Conservation (phyloP, 2,113 vertebrate genomes). For the Conger conger region DNA sequence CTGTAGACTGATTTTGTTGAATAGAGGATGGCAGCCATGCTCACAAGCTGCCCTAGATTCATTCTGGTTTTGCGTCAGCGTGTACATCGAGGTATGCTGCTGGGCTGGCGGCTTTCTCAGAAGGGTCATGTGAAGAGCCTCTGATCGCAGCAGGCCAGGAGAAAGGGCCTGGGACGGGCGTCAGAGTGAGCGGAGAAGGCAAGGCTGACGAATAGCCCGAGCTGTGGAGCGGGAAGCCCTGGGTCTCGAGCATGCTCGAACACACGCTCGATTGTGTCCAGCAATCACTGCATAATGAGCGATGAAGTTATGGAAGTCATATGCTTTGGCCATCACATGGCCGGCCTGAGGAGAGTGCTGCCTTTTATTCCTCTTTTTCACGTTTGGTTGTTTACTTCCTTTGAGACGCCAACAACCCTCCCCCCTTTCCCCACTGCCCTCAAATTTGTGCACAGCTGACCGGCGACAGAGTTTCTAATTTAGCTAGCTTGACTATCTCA, state of each 20-base stretch:
- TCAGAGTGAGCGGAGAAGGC: slow-evolving; percentile 10
- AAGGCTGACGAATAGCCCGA: slow-evolving; percentile 13
- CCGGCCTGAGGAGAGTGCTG: slow-evolving; percentile 20
- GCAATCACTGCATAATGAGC: slow-evolving; percentile 43
- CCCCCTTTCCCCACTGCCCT: not conserved
- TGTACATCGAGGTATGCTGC: not conserved
- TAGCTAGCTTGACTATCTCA: not conserved
- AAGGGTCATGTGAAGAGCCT: slow-evolving; percentile 41
- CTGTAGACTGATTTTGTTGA: not conserved
- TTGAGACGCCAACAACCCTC: slow-evolving; percentile 4
- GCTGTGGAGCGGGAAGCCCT: not conserved
- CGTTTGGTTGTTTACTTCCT: slow-evolving; percentile 48
- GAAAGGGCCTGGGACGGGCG: slow-evolving; percentile 30
- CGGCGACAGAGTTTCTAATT: not conserved
- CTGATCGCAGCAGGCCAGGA: slow-evolving; percentile 30
- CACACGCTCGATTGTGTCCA: slow-evolving; percentile 59
- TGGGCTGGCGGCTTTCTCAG: not conserved
- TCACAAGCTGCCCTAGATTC: slow-evolving; percentile 20
- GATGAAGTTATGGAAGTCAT: slow-evolving; percentile 50
- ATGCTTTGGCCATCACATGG: slow-evolving; percentile 41
- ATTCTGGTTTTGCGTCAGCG: slow-evolving; percentile 9
- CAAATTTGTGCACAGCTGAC: slow-evolving; percentile 24
- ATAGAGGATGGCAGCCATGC: not conserved
- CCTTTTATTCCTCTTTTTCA: slow-evolving; percentile 40
- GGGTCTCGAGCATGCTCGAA: slow-evolving; percentile 56